A percentile compares a stretch with the other conserved stretches of the same genome.
These are phyloP conservation scores for Stegophylla sp. DNA, from an alignment of 2,888 invertebrate genomes.

Conservation along the genomic window DNA sequence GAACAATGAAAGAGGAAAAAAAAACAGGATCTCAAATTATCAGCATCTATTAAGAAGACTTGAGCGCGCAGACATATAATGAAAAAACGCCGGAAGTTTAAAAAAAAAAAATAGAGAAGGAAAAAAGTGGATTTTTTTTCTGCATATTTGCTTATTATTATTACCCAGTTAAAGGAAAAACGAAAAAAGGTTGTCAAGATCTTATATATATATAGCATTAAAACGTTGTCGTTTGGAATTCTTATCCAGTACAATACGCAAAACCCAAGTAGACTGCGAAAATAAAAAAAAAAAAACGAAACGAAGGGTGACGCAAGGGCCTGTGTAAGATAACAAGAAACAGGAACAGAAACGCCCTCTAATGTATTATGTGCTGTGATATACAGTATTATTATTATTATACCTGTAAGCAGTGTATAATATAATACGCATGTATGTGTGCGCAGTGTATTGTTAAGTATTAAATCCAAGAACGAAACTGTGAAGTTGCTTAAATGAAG, in stretches of 20 bases:
- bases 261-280: conserved; percentile 23
- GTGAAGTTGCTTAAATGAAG: not conserved
- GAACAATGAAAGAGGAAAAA: conserved; percentile 5
- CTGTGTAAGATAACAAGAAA: conserved; percentile 35
- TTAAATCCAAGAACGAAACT: not conserved
- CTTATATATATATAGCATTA: not conserved
- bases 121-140: conserved; percentile 2
- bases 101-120: not conserved
- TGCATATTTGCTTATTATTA: conserved; percentile 28
- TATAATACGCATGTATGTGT: too few species aligned
- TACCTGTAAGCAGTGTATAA: not conserved
- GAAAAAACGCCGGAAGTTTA: conserved; percentile 27
- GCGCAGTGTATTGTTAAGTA: not conserved
- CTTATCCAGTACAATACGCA: conserved; percentile 18
- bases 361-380: not conserved
- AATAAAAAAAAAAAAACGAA: conserved; percentile 10
- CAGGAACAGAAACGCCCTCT: conserved; percentile 40
- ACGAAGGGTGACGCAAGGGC: not conserved
- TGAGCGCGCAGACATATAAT: not conserved
- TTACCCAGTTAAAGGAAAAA: conserved; percentile 23
- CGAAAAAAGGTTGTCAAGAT: not conserved
- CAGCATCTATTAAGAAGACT: not conserved
- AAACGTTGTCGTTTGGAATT: conserved; percentile 16
- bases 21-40: conserved; percentile 24
- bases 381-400: not conserved